phyloP scores from a whole-genome alignment of 2,113 vertebrate species.

The Lasiurus cinereus region DNA sequence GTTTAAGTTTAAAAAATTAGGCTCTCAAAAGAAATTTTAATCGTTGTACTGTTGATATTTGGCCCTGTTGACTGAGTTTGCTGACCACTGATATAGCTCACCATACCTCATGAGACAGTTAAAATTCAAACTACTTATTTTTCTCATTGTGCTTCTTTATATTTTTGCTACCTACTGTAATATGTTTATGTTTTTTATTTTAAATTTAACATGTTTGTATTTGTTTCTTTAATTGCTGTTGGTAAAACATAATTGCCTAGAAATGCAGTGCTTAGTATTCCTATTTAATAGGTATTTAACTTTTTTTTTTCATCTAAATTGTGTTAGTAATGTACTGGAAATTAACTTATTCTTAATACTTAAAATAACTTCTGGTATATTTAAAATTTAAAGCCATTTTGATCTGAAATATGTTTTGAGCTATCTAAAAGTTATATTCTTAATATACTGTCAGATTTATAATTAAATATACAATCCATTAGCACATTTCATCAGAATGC shows the following conservation, averaged over 20 bases:
- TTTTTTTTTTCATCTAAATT: conserved; percentile 40
- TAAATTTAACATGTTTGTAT: not conserved
- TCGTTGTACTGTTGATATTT: too few relatives aligned
- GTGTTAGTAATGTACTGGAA: conserved; percentile 8
- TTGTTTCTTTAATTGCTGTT: conserved; percentile 17
- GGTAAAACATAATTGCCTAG: conserved; percentile 26
- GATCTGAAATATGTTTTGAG: conserved; percentile 38
- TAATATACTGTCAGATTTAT: not conserved
- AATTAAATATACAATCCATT: conserved; percentile 8
- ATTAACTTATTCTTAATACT: conserved; percentile 32
- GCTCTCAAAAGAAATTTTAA: too few relatives aligned
- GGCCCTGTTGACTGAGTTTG: too few relatives aligned
- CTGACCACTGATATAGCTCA: not conserved
- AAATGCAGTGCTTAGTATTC: conserved; percentile 35
- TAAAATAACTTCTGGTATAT: not conserved
- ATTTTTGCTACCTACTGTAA: not conserved
- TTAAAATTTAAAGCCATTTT: conserved; percentile 56
- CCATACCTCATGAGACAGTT: not conserved
- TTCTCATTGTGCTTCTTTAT: not conserved
- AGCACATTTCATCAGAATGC: conserved; percentile 47
- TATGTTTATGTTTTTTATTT: not conserved
- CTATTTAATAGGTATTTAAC: not conserved
- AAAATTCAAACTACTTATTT: not conserved
- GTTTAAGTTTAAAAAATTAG: too few relatives aligned
- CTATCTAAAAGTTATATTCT: conserved; percentile 25